Evolutionary conservation across 2,888 invertebrate species (phyloP).

Genomic region (Formica aserva): DNA sequence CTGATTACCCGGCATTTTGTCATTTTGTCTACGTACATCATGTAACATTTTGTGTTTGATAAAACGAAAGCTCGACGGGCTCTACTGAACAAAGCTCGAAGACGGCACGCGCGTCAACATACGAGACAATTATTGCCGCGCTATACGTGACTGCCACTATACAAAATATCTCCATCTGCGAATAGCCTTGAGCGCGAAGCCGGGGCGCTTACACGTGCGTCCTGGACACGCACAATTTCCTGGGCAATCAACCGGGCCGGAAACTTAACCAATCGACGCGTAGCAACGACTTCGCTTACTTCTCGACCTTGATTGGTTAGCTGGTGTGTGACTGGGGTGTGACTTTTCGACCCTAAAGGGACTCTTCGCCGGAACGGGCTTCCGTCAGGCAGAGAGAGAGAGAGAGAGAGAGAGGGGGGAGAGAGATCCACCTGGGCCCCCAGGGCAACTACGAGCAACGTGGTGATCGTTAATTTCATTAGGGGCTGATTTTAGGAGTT

Average conservation of each 20-base stretch:
- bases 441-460: constrained; percentile 72
- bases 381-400: constrained; percentile 28
- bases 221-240: constrained; percentile 83
- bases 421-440: constrained; percentile 72
- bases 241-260: constrained; percentile 83
- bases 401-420: neutral
- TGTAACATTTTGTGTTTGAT: neutral
- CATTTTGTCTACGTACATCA: neutral
- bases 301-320: constrained; percentile 82
- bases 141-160: constrained; percentile 36
- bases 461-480: constrained; percentile 83
- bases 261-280: constrained; percentile 83
- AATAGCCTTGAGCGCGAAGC: constrained; percentile 46
- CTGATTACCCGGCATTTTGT: neutral
- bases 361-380: constrained; percentile 45
- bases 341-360: constrained; percentile 79
- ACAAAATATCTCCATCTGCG: constrained; percentile 45
- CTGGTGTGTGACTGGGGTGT: constrained; percentile 76
- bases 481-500: constrained; percentile 77
- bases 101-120: constrained; percentile 30
- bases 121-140: constrained; percentile 33
- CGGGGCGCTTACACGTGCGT: constrained; percentile 45
- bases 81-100: neutral
- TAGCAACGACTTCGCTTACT: constrained; percentile 79
- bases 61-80: neutral